Base-by-base conservation (phyloP, 2,797 vertebrate species). In the Hozukius guyotensis region DNA sequence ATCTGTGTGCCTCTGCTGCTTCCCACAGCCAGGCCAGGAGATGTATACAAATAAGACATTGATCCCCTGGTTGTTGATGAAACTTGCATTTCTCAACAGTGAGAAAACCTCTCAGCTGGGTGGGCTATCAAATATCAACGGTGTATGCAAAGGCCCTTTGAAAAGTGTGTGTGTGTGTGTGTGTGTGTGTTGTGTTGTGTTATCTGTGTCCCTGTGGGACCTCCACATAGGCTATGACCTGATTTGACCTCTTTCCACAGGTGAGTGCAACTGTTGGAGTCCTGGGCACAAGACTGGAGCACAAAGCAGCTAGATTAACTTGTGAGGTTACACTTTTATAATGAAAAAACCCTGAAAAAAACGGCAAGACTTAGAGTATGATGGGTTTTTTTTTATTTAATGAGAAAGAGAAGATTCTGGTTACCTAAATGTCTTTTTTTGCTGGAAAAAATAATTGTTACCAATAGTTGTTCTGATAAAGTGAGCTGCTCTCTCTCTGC, bases 21-120 rank as follows among this genome's bases (percentile, higher is more conserved):
- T 63, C 24, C 9, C 20, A 73, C 49, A 65, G 29, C 9, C 8
- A 42, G 42, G 31, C 8, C 4, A 53, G 34, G 36, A 31, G n/a
- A n/a, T 24, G 10, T 20, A 52, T 32, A 77, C 25, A 2, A 4
- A 22, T 14, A 64, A 53, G 59, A 57, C 64, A 63, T 8, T 5
- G 10, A 57, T 76, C 24, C 13, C 20, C 24, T 63, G 27, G 59
- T 64, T 85, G 75, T 55, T 88, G 60, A 81, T 81, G 12, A 89
- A 88, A 72, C 12, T 4, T 34, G 14, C n/a, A 77, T 75, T 86
- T 86, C 69, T 78, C 13, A 64, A 63, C 52, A 72, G 27, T 13
- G 52, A 73, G n/a, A 32, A 42, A 4, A 60, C 20, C 11, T 75
- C 38, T 74, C 36, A 60, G 56, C 74, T 72, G 60, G 46, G 38